phyloP scores from a whole-genome alignment of 2,797 vertebrate species.

The Eulemur coronatus region DNA sequence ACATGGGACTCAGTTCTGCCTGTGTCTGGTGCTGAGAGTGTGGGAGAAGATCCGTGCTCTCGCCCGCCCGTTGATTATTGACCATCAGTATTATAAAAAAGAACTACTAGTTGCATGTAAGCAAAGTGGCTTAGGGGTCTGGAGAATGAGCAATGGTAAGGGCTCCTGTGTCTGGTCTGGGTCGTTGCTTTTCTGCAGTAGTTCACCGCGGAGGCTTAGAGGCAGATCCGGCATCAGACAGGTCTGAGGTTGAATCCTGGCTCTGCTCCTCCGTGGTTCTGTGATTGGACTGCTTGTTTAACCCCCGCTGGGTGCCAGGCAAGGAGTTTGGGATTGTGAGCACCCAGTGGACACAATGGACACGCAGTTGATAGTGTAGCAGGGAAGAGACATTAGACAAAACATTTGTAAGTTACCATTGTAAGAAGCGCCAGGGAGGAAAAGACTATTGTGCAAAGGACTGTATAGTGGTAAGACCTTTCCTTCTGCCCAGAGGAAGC shows the following conservation, averaged over 20 bases:
- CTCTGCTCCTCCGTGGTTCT: background rate
- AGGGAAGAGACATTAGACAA: background rate
- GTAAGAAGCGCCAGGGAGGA: background rate
- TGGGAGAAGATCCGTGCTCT: background rate
- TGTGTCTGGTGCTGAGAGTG: accelerated
- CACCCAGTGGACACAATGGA: background rate
- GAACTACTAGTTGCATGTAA: background rate
- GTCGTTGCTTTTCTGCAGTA: background rate
- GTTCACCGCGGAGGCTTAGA: background rate
- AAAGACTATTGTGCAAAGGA: background rate
- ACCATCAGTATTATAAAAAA: background rate
- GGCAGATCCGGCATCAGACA: accelerated
- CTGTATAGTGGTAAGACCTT: background rate
- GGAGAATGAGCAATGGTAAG: background rate
- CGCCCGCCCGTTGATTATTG: background rate
- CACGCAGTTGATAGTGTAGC: no score
- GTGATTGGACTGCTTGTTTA: background rate
- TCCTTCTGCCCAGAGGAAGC: background rate
- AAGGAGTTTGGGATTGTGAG: background rate
- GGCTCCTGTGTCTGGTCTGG: accelerated
- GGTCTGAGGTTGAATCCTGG: background rate
- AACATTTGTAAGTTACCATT: background rate
- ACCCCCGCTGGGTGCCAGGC: background rate
- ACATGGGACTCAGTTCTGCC: background rate
- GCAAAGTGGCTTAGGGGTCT: background rate